A percentile compares a stretch with the other conserved stretches of the same genome.
These are phyloP conservation scores for Philopedon plagiatum DNA, from an alignment of 2,888 invertebrate genomes.

Conservation along the genomic window DNA sequence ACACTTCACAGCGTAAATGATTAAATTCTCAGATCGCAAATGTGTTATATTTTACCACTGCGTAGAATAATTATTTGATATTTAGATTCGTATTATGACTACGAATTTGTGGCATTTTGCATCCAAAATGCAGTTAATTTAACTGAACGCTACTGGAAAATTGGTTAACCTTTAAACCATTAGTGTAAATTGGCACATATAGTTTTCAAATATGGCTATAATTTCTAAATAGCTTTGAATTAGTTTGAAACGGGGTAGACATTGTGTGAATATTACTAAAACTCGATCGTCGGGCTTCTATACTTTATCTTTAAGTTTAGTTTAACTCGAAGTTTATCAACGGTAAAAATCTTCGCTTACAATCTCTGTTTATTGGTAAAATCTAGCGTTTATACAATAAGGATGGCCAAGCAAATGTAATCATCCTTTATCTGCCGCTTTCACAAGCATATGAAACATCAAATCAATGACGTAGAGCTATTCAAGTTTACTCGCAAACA, in stretches of 20 bases:
- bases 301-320: too few relatives aligned
- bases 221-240: background rate
- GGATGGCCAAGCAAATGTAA: background rate
- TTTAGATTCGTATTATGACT: constrained; percentile 17
- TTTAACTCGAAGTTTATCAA: too few relatives aligned
- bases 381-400: background rate
- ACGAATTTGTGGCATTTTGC: constrained; percentile 1
- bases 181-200: constrained; percentile 8
- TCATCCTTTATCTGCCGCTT: constrained; percentile 5
- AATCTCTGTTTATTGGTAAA: background rate
- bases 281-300: too few relatives aligned
- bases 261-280: too few relatives aligned
- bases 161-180: constrained; percentile 9
- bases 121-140: constrained; percentile 20
- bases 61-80: constrained; percentile 11
- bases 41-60: background rate
- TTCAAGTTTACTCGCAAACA: constrained; percentile 21
- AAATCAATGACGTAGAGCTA: constrained; percentile 11
- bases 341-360: too few relatives aligned
- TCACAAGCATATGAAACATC: constrained; percentile 14
- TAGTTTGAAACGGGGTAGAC: too few relatives aligned
- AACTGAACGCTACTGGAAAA: constrained; percentile 6
- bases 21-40: background rate
- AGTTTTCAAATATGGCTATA: constrained; percentile 6
- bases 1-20: background rate